These are phyloP conservation scores for Myotis brandtii DNA, from an alignment of 2,113 vertebrate genomes.

Conservation along the genomic window DNA sequence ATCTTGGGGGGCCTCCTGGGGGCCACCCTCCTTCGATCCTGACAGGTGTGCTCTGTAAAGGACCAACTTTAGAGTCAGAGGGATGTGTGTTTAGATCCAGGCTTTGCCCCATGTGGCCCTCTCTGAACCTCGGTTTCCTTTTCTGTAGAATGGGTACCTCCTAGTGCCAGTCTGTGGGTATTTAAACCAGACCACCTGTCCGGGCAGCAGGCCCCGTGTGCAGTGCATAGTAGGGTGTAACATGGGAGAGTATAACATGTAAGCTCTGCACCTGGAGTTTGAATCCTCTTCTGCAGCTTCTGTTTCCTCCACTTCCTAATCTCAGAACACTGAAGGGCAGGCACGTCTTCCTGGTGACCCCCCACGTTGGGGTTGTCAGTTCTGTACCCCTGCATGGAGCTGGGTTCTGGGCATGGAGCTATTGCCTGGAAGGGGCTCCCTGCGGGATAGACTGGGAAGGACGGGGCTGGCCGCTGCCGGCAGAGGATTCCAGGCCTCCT, in stretches of 20 bases:
- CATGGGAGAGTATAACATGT: neutral
- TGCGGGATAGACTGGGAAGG: neutral
- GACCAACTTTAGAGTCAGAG: neutral
- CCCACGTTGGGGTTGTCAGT: neutral
- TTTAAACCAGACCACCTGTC: neutral
- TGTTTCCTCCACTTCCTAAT: neutral
- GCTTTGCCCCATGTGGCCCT: neutral
- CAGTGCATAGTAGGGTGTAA: accelerated
- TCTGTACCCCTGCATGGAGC: neutral
- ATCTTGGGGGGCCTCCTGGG: neutral
- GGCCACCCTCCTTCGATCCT: neutral
- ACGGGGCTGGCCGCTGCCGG: neutral
- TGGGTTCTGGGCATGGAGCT: neutral
- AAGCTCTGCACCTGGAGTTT: neutral
- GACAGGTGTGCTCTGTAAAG: neutral
- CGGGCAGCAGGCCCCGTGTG: neutral
- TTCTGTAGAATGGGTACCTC: neutral
- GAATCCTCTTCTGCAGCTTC: neutral
- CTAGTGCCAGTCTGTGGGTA: too few species aligned
- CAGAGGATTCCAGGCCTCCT: neutral
- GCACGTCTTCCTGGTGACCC: neutral
- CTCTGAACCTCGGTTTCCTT: neutral
- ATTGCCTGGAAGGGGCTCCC: neutral
- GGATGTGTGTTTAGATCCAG: neutral
- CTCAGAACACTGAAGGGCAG: too few species aligned